phyloP scores from a whole-genome alignment of 2,888 invertebrate genomes.

The Frankliniella intonsa region DNA sequence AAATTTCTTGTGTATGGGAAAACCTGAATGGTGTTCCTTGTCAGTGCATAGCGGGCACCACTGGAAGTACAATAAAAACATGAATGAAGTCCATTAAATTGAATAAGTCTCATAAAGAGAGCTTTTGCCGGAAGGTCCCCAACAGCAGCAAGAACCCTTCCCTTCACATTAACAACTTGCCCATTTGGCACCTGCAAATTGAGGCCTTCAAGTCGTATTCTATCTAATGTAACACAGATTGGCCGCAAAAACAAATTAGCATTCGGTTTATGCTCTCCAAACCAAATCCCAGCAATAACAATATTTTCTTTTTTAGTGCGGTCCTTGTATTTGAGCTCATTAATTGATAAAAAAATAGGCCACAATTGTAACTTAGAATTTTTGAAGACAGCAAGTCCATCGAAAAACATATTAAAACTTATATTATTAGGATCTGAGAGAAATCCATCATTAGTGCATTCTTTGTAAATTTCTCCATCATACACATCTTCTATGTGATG shows the following conservation, averaged over 20 bases:
- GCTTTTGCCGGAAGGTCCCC: conserved; percentile 35
- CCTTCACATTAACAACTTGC: background rate
- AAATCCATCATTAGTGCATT: background rate
- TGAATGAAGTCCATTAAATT: conserved; percentile 34
- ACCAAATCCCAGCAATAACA: conserved; percentile 38
- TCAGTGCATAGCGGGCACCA: background rate
- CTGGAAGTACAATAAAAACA: background rate
- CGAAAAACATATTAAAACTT: background rate
- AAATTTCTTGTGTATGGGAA: background rate
- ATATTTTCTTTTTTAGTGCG: conserved; percentile 37
- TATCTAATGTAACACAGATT: background rate
- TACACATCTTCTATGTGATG: background rate
- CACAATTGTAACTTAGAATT: background rate
- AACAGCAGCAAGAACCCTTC: conserved; percentile 31
- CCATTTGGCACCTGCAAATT: background rate
- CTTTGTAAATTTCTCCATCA: background rate
- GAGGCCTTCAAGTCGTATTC: background rate
- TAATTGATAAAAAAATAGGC: conserved; percentile 34
- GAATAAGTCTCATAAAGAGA: conserved; percentile 34
- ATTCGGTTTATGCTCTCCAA: conserved; percentile 35
- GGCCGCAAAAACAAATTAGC: conserved; percentile 31
- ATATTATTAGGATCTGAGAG: background rate
- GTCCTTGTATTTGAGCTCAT: conserved; percentile 37
- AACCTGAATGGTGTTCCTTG: background rate
- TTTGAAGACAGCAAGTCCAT: background rate